phyloP scores from a whole-genome alignment of 2,888 invertebrate genomes.

The Caenorhabditis sp. region DNA sequence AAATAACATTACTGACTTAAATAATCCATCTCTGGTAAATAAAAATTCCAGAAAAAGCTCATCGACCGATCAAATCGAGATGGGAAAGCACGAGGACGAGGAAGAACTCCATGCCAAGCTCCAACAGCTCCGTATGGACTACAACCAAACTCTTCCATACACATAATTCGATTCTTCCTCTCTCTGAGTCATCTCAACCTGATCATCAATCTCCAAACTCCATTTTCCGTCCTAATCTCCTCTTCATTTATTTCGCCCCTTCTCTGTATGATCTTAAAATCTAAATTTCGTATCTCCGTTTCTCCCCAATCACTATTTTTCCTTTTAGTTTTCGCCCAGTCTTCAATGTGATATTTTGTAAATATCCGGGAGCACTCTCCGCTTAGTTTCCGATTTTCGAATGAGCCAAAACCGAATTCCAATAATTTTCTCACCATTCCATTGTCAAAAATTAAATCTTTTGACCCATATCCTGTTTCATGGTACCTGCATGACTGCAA shows the following conservation, averaged over 20 bases:
- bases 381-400: slow-evolving; percentile 10
- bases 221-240: background rate
- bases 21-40: too few relatives aligned
- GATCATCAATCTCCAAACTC: background rate
- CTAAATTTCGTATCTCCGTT: background rate
- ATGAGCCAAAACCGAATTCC: background rate
- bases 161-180: slow-evolving; percentile 27
- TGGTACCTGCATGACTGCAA: slow-evolving; percentile 46
- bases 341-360: slow-evolving; percentile 64
- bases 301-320: background rate
- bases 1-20: background rate
- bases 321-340: slow-evolving; percentile 26
- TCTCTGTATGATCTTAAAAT: background rate
- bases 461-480: slow-evolving; percentile 55
- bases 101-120: slow-evolving; percentile 64
- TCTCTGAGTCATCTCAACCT: background rate
- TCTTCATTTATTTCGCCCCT: background rate
- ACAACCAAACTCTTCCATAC: slow-evolving; percentile 62
- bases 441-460: slow-evolving; percentile 29
- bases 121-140: slow-evolving; percentile 72
- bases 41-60: slow-evolving; percentile 71
- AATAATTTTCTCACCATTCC: slow-evolving; percentile 1
- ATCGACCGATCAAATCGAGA: slow-evolving; percentile 72
- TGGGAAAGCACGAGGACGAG: slow-evolving; percentile 59
- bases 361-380: slow-evolving; percentile 53